Conservation (phyloP, 2,888 invertebrate genomes). For the Heliconius aoede region DNA sequence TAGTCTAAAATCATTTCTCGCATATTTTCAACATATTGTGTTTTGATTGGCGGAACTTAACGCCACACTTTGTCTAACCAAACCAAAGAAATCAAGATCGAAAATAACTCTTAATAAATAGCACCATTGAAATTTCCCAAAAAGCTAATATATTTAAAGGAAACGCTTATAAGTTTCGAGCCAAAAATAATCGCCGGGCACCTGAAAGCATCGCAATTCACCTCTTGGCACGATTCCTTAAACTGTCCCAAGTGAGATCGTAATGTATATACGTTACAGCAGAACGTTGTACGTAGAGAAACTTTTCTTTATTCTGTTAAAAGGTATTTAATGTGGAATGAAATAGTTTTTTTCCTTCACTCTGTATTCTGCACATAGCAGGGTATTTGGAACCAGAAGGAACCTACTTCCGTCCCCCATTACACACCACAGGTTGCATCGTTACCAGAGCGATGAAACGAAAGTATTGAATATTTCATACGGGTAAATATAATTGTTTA, state of each 20-base stretch:
- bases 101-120: slow-evolving; percentile 41
- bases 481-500: no score
- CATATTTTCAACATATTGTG: not conserved
- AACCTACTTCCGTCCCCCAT: no score
- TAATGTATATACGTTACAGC: slow-evolving; percentile 47
- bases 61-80: not conserved
- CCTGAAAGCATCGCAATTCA: slow-evolving; percentile 55
- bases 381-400: no score
- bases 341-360: no score
- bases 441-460: no score
- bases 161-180: slow-evolving; percentile 57
- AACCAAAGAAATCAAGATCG: not conserved
- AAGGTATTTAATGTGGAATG: slow-evolving; percentile 1
- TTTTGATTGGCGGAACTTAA: not conserved
- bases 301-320: slow-evolving; percentile 22
- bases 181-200: slow-evolving; percentile 55
- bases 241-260: slow-evolving; percentile 50
- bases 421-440: no score
- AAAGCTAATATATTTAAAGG: slow-evolving; percentile 52
- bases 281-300: slow-evolving; percentile 22
- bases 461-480: no score
- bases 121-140: slow-evolving; percentile 52
- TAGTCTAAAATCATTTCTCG: not conserved
- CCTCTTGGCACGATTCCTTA: slow-evolving; percentile 53
- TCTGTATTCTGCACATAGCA: no score